Percentiles rank a stretch among this genome's conserved stretches.
Conservation (phyloP, 2,888 invertebrate species). For the Dorcus hopei region DNA sequence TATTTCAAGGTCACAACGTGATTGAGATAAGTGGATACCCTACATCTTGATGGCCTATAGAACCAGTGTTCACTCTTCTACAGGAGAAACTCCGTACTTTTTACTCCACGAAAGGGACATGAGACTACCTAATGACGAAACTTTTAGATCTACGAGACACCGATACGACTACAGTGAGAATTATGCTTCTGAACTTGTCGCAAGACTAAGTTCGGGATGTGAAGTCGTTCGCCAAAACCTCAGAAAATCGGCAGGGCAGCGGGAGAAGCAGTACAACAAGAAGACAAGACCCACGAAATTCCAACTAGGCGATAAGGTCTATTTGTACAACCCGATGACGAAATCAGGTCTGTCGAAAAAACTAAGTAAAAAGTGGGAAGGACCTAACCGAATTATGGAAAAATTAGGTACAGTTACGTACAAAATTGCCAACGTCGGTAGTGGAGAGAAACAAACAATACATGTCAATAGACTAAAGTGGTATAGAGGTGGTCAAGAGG, state of each 20-base stretch:
- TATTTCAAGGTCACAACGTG: slow-evolving; percentile 21
- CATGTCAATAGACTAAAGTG: neutral
- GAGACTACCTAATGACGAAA: slow-evolving; percentile 23
- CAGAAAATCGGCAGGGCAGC: neutral
- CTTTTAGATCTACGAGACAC: slow-evolving; percentile 13
- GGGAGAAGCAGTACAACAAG: neutral
- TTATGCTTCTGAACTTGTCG: slow-evolving; percentile 17
- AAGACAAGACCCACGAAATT: neutral
- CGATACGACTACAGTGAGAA: slow-evolving; percentile 22
- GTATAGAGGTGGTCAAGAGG: neutral
- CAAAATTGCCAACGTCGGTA: neutral
- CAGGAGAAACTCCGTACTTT: slow-evolving; percentile 26
- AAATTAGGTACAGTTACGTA: neutral
- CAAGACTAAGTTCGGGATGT: slow-evolving; percentile 6
- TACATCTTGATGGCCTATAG: slow-evolving; percentile 29
- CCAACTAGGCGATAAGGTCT: neutral
- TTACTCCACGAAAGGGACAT: slow-evolving; percentile 27
- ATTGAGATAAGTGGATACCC: slow-evolving; percentile 35
- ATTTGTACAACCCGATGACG: neutral
- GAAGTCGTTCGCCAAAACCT: neutral
- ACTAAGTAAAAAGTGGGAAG: neutral
- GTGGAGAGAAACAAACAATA: neutral
- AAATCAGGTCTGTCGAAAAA: neutral
- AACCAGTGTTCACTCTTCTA: slow-evolving; percentile 20
- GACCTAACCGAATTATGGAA: neutral